Conservation (phyloP, 2,113 vertebrate species). For the Ceyx melanurus region DNA sequence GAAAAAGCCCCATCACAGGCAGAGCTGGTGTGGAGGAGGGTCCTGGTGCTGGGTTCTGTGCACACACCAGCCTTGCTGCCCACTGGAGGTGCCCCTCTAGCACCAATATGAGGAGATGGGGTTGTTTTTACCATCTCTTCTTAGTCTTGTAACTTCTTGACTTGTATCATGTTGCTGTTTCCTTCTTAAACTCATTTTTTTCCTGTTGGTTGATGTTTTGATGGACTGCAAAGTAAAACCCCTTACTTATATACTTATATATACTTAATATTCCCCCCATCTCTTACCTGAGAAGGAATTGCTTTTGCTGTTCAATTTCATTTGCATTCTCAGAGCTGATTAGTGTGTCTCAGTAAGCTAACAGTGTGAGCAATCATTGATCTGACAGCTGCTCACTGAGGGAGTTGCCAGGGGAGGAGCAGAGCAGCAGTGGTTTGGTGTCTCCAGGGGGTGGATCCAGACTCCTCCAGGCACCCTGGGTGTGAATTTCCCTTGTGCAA, state of each 20-base stretch:
- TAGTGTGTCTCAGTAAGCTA: not conserved
- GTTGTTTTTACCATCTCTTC: not conserved
- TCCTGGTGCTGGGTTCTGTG: not conserved
- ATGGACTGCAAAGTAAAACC: not conserved
- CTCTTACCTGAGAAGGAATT: slow-evolving; percentile 12
- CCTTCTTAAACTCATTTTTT: not conserved
- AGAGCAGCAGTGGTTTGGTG: not conserved
- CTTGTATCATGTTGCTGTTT: not conserved
- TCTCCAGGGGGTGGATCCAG: not conserved
- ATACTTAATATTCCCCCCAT: not conserved
- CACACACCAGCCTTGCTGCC: not conserved
- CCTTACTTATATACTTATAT: no score
- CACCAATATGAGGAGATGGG: not conserved
- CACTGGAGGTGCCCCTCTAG: not conserved
- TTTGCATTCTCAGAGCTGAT: slow-evolving; percentile 43
- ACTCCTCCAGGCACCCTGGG: not conserved
- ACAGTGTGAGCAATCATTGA: slow-evolving; percentile 19
- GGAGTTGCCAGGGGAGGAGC: not conserved
- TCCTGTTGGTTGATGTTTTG: not conserved
- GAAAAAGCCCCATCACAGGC: not conserved
- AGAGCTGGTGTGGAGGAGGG: not conserved
- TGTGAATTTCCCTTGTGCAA: not conserved
- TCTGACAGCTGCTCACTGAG: not conserved
- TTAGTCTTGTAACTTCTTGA: not conserved
- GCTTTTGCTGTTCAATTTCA: slow-evolving; percentile 11